phyloP scores from a whole-genome alignment of 2,797 vertebrate genomes.

The Malurus leucopterus region DNA sequence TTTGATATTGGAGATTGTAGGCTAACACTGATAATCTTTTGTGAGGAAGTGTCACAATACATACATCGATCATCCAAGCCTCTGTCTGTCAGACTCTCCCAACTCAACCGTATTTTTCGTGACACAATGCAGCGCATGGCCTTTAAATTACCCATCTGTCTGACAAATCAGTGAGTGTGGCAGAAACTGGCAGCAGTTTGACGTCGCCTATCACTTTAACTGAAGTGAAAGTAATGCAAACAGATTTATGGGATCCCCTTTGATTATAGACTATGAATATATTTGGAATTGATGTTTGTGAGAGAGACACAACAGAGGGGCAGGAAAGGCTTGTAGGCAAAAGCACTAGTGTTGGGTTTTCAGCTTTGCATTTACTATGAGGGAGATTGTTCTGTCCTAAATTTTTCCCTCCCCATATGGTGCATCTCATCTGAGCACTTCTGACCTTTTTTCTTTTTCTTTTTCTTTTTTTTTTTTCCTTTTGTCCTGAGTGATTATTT shows the following conservation, averaged over 20 bases:
- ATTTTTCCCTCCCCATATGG: not conserved
- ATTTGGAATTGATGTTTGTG: constrained; percentile 49
- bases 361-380: not conserved
- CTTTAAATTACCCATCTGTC: constrained; percentile 85
- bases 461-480: not conserved
- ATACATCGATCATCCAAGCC: constrained; percentile 50
- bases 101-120: constrained; percentile 74
- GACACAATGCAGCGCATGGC: constrained; percentile 81
- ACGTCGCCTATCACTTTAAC: constrained; percentile 58
- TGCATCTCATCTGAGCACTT: not conserved
- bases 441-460: not conserved
- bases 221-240: constrained; percentile 69
- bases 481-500: not conserved
- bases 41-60: constrained; percentile 53
- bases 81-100: constrained; percentile 42
- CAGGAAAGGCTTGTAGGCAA: constrained; percentile 14
- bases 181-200: constrained; percentile 65
- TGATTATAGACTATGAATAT: constrained; percentile 62
- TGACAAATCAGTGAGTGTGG: constrained; percentile 69
- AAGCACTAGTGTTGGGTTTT: not conserved
- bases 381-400: not conserved
- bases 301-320: constrained; percentile 16
- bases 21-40: constrained; percentile 30
- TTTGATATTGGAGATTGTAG: constrained; percentile 37
- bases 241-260: constrained; percentile 65